Evolutionary conservation across 2,888 invertebrate genomes (phyloP).

Genomic region (Parnassius glacialis): DNA sequence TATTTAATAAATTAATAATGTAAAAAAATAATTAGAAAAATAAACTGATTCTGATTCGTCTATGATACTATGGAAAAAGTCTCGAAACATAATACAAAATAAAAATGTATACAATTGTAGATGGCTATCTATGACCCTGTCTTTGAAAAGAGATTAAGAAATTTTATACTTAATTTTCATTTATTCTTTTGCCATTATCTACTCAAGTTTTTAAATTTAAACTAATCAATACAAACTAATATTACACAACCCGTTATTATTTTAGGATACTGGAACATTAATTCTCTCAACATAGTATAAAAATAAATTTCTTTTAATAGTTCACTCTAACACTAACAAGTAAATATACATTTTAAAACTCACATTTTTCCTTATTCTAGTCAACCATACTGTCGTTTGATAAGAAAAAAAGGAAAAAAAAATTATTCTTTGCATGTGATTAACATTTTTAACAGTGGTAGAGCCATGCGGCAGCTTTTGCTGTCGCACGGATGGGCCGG

Average conservation of each 20-base stretch:
- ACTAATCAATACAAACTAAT: conserved; percentile 4
- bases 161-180: not conserved
- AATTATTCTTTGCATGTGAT: no score
- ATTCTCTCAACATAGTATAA: conserved; percentile 29
- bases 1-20: no score
- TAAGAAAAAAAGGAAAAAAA: not conserved
- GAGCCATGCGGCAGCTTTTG: no score
- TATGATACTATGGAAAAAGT: no score
- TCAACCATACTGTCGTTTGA: conserved; percentile 1
- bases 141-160: conserved; percentile 33
- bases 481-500: no score
- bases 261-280: conserved; percentile 27
- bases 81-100: not conserved
- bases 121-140: conserved; percentile 67
- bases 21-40: no score
- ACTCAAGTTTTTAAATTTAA: not conserved
- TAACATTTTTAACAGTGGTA: no score
- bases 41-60: no score
- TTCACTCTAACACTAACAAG: conserved; percentile 14
- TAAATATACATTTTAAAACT: conserved; percentile 18
- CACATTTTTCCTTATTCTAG: not conserved
- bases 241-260: conserved; percentile 27
- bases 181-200: not conserved
- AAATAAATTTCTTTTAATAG: conserved; percentile 31
- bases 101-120: conserved; percentile 36